Conservation (phyloP, 2,888 invertebrate species). For the Himalopsyche tibetana region DNA sequence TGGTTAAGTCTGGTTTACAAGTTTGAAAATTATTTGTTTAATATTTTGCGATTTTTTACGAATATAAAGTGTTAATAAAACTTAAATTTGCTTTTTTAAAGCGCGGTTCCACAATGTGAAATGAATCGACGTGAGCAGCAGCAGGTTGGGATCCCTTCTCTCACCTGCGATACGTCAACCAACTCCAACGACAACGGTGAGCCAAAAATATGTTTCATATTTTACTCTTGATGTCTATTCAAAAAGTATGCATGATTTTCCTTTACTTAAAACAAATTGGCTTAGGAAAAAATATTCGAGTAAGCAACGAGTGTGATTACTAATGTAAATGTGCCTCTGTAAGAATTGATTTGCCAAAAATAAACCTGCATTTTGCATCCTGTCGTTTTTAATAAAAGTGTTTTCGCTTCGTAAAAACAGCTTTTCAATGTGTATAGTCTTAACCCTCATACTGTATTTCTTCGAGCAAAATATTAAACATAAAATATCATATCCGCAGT, state of each 20-base stretch:
- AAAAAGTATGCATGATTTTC: neutral
- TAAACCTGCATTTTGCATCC: conserved; percentile 17
- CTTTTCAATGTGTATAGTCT: neutral
- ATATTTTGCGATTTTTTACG: too few relatives aligned
- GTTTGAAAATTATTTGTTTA: too few relatives aligned
- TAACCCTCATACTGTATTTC: neutral
- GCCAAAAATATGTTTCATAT: conserved; percentile 4
- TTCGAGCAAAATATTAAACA: too few relatives aligned
- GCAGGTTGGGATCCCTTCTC: conserved; percentile 44
- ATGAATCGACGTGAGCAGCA: conserved; percentile 51
- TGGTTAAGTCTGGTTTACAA: too few relatives aligned
- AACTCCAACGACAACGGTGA: conserved; percentile 64
- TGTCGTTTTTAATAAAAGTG: neutral
- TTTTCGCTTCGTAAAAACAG: conserved; percentile 22
- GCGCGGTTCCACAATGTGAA: conserved; percentile 63
- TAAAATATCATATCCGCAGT: too few relatives aligned
- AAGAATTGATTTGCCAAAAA: neutral
- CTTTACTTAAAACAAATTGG: neutral
- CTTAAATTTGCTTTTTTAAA: conserved; percentile 39
- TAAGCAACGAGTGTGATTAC: neutral
- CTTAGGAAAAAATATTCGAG: neutral
- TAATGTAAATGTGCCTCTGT: neutral
- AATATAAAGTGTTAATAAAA: too few relatives aligned
- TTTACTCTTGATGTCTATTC: neutral
- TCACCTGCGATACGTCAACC: conserved; percentile 57